Base-by-base conservation (phyloP, 2,888 invertebrate genomes). In the Eumacrocentrus americanus region DNA sequence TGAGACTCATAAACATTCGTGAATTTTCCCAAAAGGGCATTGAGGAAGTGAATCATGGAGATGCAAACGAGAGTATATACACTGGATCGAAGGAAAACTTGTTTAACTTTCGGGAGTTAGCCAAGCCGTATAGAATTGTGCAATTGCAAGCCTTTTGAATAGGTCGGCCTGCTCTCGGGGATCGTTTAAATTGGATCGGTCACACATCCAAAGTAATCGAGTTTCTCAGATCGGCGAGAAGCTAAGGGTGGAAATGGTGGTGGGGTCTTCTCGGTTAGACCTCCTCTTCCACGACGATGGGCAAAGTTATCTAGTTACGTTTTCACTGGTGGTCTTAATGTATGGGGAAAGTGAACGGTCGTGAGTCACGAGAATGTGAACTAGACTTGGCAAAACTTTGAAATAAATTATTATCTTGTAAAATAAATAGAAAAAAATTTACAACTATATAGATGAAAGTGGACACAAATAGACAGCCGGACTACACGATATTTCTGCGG, bases 151-250 rank as follows among this genome's bases (percentile, higher is more conserved):
- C 50, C 60, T 54, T 42, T 47, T 37, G 48, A 56, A 60, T 60
- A 60, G 60, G 55, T 60, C 37, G 16, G 23, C 37, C n/a, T 20
- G 40, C 50, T 60, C 44, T 34, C 47, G n/a, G 20, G 44, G 46
- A 60, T 60, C 60, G 55, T 51, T 60, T 60, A 60, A 60, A 56
- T 60, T 55, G 44, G 55, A 56, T 60, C 51, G 51, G 60, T 51
- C 51, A 60, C 60, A 60, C 55, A 56, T 55, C 51, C 25, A 37
- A 34, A 44, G 60, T 60, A 56, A 60, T 60, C 60, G 60, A 50
- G 40, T 42, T 51, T 56, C 42, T 44, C 18, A 48, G 20, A 16
- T 34, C 9, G 20, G 42, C 40, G 48, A 25, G 42, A 37, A 40
- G 50, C 53, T 29, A 20, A 23, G 18, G 20, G 47, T 12, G 16